Conservation (phyloP, 2,797 vertebrate species). For the Lagodon rhomboides region DNA sequence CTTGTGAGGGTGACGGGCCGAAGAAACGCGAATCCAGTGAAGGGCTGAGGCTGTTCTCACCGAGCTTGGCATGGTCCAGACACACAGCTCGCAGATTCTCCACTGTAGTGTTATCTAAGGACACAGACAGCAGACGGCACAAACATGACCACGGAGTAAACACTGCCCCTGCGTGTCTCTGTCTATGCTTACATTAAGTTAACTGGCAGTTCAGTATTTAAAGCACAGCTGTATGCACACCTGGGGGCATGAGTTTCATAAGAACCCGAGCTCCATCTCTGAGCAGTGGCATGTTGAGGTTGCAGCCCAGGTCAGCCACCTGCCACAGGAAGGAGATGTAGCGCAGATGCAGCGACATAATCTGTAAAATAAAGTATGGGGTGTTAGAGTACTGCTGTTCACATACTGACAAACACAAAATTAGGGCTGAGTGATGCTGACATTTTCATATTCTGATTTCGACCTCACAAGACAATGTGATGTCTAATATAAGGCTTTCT, state of each 20-base stretch:
- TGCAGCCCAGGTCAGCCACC: constrained; percentile 98
- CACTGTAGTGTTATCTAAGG: constrained; percentile 95
- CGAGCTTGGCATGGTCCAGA: constrained; percentile 98
- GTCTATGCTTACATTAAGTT: neutral
- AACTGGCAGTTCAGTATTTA: neutral
- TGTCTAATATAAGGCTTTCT: neutral
- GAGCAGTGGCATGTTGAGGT: constrained; percentile 97
- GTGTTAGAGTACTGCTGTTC: neutral
- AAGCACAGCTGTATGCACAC: constrained; percentile 75
- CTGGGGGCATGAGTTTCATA: constrained; percentile 99
- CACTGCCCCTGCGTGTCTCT: neutral
- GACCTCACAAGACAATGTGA: neutral
- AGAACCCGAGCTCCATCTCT: constrained; percentile 97
- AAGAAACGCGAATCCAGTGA: constrained; percentile 98
- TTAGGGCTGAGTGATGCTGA: neutral
- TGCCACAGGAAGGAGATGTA: constrained; percentile 99
- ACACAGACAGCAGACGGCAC: constrained; percentile 32
- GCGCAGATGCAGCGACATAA: constrained; percentile 98
- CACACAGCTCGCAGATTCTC: constrained; percentile 97
- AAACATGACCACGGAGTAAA: constrained; percentile 5
- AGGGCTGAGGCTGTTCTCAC: constrained; percentile 98
- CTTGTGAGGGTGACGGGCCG: constrained; percentile 98
- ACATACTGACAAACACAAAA: constrained; percentile 1
- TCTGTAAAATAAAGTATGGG: constrained; percentile 84
- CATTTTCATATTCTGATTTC: neutral